phyloP scores from a whole-genome alignment of 2,797 vertebrate genomes.

The Eupleurogrammus muticus region DNA sequence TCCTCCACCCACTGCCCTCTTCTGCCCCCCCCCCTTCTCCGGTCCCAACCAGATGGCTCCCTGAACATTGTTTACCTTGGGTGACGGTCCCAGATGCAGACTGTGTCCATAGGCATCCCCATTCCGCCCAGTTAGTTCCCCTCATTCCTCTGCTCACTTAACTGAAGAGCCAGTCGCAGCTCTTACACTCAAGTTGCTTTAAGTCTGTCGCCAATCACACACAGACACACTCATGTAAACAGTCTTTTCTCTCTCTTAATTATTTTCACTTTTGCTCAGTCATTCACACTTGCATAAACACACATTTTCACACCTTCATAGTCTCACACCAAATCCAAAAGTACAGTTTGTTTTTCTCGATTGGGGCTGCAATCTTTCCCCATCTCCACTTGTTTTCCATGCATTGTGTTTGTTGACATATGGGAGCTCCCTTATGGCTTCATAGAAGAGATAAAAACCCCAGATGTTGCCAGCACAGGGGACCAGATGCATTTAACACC shows the following conservation, averaged over 20 bases:
- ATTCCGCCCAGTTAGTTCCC: slow-evolving; percentile 71
- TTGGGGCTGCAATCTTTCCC: slow-evolving; percentile 5
- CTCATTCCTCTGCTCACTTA: slow-evolving; percentile 72
- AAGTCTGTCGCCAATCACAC: slow-evolving; percentile 29
- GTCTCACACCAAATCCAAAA: slow-evolving; percentile 36
- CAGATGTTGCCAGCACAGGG: slow-evolving; percentile 79
- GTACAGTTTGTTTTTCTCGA: slow-evolving; percentile 21
- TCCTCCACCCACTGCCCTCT: slow-evolving; percentile 83
- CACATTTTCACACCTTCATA: slow-evolving; percentile 42
- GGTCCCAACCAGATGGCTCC: slow-evolving; percentile 96
- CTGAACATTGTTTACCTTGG: slow-evolving; percentile 99
- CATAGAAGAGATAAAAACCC: slow-evolving; percentile 67
- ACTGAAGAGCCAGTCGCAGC: slow-evolving; percentile 50
- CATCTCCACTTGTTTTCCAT: slow-evolving; percentile 51
- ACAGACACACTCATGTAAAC: slow-evolving; percentile 22
- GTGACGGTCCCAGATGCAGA: slow-evolving; percentile 93
- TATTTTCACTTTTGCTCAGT: slow-evolving; percentile 23
- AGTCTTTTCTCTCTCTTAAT: slow-evolving; percentile 2
- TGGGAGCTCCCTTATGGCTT: slow-evolving; percentile 77
- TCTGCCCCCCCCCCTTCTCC: slow-evolving; percentile 78
- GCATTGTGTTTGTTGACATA: slow-evolving; percentile 71
- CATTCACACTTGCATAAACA: slow-evolving; percentile 10
- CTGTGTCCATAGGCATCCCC: slow-evolving; percentile 80
- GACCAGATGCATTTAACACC: slow-evolving; percentile 78
- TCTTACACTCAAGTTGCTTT: slow-evolving; percentile 42